Evolutionary conservation across 2,888 invertebrate species (phyloP).

Genomic region (Perizoma affinitatum): DNA sequence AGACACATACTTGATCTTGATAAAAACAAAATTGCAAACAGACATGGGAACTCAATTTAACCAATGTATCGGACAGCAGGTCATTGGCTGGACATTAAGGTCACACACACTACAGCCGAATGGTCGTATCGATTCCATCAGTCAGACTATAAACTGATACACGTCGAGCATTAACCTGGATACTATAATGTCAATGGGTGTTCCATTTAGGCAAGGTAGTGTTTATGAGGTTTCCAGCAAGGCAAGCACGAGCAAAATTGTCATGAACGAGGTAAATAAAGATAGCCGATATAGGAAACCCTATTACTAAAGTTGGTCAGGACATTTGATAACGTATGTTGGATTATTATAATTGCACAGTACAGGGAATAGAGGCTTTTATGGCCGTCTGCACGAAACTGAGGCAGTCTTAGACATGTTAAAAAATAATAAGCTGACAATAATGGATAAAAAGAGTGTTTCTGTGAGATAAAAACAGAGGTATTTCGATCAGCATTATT

Average conservation of each 20-base stretch:
- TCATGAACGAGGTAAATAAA: too few species aligned
- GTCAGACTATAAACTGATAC: slow-evolving; percentile 29
- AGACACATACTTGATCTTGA: background rate
- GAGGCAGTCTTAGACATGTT: too few species aligned
- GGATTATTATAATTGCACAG: too few species aligned
- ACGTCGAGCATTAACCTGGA: slow-evolving; percentile 32
- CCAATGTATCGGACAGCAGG: slow-evolving; percentile 26
- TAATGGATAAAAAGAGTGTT: too few species aligned
- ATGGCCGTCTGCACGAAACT: too few species aligned
- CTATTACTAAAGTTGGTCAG: too few species aligned
- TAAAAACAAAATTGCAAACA: slow-evolving; percentile 19
- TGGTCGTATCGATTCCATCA: slow-evolving; percentile 34
- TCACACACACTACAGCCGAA: slow-evolving; percentile 26
- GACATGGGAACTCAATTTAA: slow-evolving; percentile 18
- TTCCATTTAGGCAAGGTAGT: slow-evolving; percentile 18
- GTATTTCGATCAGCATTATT: too few species aligned
- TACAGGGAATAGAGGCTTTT: too few species aligned
- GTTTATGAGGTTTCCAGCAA: slow-evolving; percentile 5
- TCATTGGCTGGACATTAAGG: slow-evolving; percentile 38
- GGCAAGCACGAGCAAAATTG: background rate
- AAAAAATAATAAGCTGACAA: too few species aligned
- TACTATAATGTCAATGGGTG: slow-evolving; percentile 11
- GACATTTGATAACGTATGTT: too few species aligned
- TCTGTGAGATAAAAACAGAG: too few species aligned
- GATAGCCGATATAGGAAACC: too few species aligned